These are phyloP conservation scores for Cerceris ruficornis DNA, from an alignment of 2,888 invertebrate species.

Conservation along the genomic window DNA sequence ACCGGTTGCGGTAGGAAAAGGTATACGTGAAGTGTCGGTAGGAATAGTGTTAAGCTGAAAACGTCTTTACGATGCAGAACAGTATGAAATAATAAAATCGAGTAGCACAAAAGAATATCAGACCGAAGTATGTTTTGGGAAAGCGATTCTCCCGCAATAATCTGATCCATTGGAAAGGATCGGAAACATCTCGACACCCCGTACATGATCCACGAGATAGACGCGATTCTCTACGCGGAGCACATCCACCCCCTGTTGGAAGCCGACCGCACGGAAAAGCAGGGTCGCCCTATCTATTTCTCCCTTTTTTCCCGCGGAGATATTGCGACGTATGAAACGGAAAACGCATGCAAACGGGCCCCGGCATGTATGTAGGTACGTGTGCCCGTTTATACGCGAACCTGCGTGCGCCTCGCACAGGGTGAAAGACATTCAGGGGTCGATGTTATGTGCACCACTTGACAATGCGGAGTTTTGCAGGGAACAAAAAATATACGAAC, in stretches of 20 bases:
- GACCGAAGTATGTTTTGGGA: not conserved
- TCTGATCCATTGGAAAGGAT: not conserved
- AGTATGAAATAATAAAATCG: not conserved
- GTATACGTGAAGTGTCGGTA: too few species aligned
- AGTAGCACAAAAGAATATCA: not conserved
- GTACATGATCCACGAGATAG: not conserved
- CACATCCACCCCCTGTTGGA: not conserved
- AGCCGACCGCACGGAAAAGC: constrained; percentile 26
- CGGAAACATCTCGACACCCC: constrained; percentile 24
- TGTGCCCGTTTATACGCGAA: not conserved
- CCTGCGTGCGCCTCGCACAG: constrained; percentile 25
- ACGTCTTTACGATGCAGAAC: not conserved
- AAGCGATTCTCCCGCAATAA: not conserved
- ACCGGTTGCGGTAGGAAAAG: too few species aligned
- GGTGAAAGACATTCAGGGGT: constrained; percentile 52
- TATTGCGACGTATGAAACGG: constrained; percentile 37
- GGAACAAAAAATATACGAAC: constrained; percentile 39
- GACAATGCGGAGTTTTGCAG: constrained; percentile 56
- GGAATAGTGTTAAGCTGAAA: too few species aligned
- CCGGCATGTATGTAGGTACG: constrained; percentile 2
- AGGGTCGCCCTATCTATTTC: constrained; percentile 29
- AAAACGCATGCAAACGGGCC: constrained; percentile 44
- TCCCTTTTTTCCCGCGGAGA: constrained; percentile 34
- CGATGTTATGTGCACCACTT: constrained; percentile 55
- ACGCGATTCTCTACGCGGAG: not conserved